Conservation (phyloP, 2,113 vertebrate species). For the Hypanus sabinus region DNA sequence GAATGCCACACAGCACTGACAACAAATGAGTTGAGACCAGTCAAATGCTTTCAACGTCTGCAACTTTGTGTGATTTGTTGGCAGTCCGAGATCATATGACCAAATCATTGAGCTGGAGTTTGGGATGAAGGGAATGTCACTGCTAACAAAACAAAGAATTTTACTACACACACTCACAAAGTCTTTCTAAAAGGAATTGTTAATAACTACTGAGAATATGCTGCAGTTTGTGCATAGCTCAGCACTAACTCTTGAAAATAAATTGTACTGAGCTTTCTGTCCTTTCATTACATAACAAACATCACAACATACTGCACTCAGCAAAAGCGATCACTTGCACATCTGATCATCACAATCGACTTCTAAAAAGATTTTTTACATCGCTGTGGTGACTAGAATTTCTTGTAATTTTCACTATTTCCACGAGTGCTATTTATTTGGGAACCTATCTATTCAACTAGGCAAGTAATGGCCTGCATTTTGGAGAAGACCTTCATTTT, state of each 20-base stretch:
- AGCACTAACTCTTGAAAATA: background rate
- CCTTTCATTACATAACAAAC: background rate
- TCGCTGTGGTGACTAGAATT: background rate
- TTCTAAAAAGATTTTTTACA: background rate
- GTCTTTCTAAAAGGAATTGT: background rate
- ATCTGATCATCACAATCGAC: background rate
- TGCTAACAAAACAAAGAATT: slow-evolving; percentile 1
- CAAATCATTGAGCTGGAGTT: background rate
- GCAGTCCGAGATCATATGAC: background rate
- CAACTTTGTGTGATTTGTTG: background rate
- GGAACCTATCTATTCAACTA: background rate
- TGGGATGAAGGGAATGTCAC: background rate
- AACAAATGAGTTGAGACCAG: background rate
- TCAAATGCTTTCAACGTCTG: background rate
- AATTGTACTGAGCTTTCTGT: background rate
- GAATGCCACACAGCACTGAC: background rate
- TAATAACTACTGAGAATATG: background rate
- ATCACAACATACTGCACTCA: background rate
- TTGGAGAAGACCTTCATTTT: too few relatives aligned
- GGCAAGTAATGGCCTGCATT: background rate
- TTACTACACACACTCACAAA: background rate
- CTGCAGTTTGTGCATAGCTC: background rate
- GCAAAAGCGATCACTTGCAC: background rate
- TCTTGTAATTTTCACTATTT: background rate
- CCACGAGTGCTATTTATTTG: background rate